Conservation (phyloP, 2,113 vertebrate species). For the Noturus placidus region DNA sequence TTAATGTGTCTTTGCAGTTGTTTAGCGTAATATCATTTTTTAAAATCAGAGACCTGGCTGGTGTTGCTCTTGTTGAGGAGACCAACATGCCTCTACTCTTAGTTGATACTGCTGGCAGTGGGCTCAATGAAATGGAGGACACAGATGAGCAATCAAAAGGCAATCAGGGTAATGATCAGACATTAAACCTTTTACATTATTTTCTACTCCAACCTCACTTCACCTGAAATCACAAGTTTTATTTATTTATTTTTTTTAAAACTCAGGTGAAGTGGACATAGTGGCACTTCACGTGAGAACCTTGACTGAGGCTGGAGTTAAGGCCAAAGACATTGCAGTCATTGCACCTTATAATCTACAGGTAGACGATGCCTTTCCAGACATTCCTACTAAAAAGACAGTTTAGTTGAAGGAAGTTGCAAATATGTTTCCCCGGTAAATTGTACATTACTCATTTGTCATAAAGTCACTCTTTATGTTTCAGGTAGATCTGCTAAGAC, state of each 20-base stretch:
- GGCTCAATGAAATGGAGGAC: conserved; percentile 84
- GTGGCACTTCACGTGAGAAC: conserved; percentile 82
- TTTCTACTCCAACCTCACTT: neutral
- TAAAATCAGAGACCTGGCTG: conserved; percentile 81
- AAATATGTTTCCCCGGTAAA: neutral
- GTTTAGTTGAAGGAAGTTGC: neutral
- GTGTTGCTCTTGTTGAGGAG: conserved; percentile 79
- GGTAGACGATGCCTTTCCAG: conserved; percentile 64
- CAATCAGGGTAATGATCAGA: conserved; percentile 79
- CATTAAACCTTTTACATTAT: neutral
- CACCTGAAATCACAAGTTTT: neutral
- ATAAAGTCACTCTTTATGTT: conserved; percentile 2
- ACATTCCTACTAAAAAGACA: neutral
- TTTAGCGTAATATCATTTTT: neutral
- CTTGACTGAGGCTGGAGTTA: conserved; percentile 84
- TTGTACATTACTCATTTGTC: neutral
- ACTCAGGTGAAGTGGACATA: conserved; percentile 87
- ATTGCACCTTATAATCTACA: conserved; percentile 95
- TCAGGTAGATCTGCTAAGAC: conserved; percentile 91
- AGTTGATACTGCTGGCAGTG: conserved; percentile 89
- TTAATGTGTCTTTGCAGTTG: neutral
- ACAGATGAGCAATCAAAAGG: conserved; percentile 89
- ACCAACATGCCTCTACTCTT: conserved; percentile 82
- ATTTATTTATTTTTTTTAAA: conserved; percentile 5
- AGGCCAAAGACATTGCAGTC: conserved; percentile 83